Percentiles rank a stretch among this genome's conserved stretches.
Evolutionary conservation across 2,797 vertebrate species (phyloP).

Genomic region (Columba guinea): DNA sequence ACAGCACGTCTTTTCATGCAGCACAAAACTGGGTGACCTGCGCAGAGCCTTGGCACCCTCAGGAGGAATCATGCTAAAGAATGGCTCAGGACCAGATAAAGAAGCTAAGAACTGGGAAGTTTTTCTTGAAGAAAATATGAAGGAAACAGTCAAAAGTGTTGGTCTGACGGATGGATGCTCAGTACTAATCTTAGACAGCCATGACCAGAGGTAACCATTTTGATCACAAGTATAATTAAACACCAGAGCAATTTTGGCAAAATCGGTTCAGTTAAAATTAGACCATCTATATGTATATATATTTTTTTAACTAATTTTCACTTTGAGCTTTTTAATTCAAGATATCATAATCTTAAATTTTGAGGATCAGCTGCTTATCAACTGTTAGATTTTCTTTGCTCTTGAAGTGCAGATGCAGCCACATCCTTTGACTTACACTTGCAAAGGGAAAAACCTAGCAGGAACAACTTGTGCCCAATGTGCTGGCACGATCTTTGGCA

Average conservation of each 20-base stretch:
- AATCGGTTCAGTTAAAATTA: neutral
- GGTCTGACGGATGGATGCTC: constrained; percentile 88
- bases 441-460: neutral
- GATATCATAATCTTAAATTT: neutral
- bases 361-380: neutral
- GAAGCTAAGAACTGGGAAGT: constrained; percentile 80
- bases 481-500: neutral
- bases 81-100: neutral
- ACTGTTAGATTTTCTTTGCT: neutral
- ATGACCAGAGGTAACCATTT: constrained; percentile 80
- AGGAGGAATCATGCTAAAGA: constrained; percentile 68
- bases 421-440: neutral
- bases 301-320: neutral
- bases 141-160: constrained; percentile 83
- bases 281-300: accelerated
- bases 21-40: constrained; percentile 59
- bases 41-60: constrained; percentile 53
- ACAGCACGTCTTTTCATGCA: constrained; percentile 59
- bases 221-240: neutral
- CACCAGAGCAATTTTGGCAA: neutral
- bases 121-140: constrained; percentile 81
- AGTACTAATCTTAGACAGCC: constrained; percentile 82
- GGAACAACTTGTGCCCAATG: neutral
- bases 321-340: neutral
- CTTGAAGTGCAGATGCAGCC: neutral